A percentile compares a stretch with the other conserved stretches of the same genome.
These are phyloP conservation scores for Actinernus sp. DNA, from an alignment of 92 coral and sea anemone genomes.

Conservation along the genomic window DNA sequence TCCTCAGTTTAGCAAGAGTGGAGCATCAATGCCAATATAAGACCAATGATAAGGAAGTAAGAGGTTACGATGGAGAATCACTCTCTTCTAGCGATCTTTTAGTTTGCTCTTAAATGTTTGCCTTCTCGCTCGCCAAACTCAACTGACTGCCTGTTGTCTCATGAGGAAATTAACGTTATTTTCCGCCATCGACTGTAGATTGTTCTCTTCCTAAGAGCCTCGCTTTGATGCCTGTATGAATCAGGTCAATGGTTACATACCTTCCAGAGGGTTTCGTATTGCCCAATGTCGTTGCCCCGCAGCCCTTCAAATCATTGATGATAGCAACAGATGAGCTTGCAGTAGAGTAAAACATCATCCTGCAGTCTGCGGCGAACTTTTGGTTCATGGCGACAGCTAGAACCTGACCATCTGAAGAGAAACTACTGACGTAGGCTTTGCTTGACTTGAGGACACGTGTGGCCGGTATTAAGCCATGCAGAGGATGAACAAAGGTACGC, in stretches of 20 bases:
- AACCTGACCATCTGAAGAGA: slow-evolving; percentile 92
- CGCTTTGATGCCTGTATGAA: too few species aligned
- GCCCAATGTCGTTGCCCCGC: slow-evolving; percentile 69
- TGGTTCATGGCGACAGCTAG: slow-evolving; percentile 95
- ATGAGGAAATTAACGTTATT: too few species aligned
- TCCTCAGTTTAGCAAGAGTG: too few species aligned
- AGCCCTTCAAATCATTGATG: slow-evolving; percentile 86
- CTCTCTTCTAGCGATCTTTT: too few species aligned
- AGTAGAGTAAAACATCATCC: slow-evolving; percentile 84
- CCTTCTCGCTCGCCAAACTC: too few species aligned
- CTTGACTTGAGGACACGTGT: slow-evolving; percentile 77
- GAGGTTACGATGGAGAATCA: too few species aligned
- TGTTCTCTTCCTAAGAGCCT: too few species aligned
- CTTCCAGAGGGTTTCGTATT: slow-evolving; percentile 64
- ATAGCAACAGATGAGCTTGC: slow-evolving; percentile 76
- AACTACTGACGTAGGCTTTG: slow-evolving; percentile 72
- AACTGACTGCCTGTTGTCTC: too few species aligned
- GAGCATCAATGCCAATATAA: too few species aligned
- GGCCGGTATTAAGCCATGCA: slow-evolving; percentile 83
- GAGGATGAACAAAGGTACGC: slow-evolving; percentile 72
- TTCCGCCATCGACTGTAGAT: too few species aligned
- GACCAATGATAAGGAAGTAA: too few species aligned
- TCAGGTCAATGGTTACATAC: slow-evolving; percentile 38
- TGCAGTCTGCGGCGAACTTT: slow-evolving; percentile 81
- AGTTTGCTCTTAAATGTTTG: too few species aligned